These are phyloP conservation scores for Coregonus ussuriensis DNA, from an alignment of 2,797 vertebrate genomes.

Conservation along the genomic window DNA sequence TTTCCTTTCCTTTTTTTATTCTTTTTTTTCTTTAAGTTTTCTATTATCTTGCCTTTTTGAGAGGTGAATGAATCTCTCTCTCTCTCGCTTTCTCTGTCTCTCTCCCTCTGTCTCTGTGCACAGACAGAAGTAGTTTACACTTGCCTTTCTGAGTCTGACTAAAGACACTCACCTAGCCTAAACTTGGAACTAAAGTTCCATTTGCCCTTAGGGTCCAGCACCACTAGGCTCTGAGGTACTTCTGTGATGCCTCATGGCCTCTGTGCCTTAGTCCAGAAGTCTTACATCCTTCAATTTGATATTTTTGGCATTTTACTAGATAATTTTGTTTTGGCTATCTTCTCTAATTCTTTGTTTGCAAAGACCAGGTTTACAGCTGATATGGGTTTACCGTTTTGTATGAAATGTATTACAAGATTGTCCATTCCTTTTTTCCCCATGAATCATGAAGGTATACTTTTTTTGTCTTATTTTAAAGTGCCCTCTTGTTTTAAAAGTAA, in stretches of 20 bases:
- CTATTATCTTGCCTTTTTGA: constrained; percentile 66
- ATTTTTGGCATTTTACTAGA: not conserved
- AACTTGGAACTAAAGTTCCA: constrained; percentile 8
- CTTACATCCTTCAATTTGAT: not conserved
- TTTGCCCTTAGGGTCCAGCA: constrained; percentile 30
- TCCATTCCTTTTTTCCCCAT: not conserved
- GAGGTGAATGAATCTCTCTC: constrained; percentile 53
- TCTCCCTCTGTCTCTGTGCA: not conserved
- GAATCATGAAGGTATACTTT: not conserved
- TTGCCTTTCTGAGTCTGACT: constrained; percentile 10
- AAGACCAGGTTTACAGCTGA: constrained; percentile 55
- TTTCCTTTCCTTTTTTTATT: constrained; percentile 32
- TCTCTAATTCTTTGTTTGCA: not conserved
- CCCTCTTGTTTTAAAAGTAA: constrained; percentile 25
- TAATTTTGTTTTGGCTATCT: not conserved
- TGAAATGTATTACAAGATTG: constrained; percentile 40
- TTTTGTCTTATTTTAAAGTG: constrained; percentile 35
- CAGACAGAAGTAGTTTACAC: constrained; percentile 27
- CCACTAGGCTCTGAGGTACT: constrained; percentile 36
- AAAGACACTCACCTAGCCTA: constrained; percentile 18
- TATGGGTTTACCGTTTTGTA: constrained; percentile 49
- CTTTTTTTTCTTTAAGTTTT: not conserved
- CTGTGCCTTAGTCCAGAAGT: constrained; percentile 63
- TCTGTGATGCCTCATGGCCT: constrained; percentile 21
- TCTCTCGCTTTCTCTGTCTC: too few species aligned